phyloP scores from a whole-genome alignment of 2,797 vertebrate genomes.

The Toxotes lorentzi region DNA sequence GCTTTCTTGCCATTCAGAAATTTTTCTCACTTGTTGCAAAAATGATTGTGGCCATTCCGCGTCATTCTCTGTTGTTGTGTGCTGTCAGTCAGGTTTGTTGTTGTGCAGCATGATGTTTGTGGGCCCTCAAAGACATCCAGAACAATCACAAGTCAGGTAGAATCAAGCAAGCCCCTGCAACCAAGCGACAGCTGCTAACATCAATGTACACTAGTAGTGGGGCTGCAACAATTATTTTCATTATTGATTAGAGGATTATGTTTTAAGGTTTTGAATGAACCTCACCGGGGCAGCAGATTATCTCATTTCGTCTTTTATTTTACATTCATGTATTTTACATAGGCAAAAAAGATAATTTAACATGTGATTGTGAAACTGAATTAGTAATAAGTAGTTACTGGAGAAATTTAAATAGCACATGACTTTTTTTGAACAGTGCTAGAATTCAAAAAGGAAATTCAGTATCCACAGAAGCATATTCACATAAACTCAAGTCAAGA shows the following conservation, averaged over 20 bases:
- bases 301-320: not conserved
- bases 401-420: not conserved
- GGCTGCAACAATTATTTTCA: not conserved
- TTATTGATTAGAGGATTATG: not conserved
- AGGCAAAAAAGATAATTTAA: not conserved
- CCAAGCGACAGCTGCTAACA: slow-evolving; percentile 46
- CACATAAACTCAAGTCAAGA: not conserved
- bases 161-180: slow-evolving; percentile 54
- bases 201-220: slow-evolving; percentile 23
- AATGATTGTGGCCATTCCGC: slow-evolving; percentile 82
- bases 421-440: not conserved
- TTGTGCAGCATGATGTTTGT: slow-evolving; percentile 75
- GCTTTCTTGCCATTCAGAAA: slow-evolving; percentile 85
- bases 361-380: not conserved
- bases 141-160: slow-evolving; percentile 83
- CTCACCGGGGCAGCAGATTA: not conserved
- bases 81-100: slow-evolving; percentile 70
- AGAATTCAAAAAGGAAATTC: not conserved
- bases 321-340: not conserved
- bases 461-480: not conserved
- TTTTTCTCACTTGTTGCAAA: slow-evolving; percentile 86
- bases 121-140: slow-evolving; percentile 86
- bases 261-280: not conserved
- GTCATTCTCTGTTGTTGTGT: slow-evolving; percentile 83
- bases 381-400: not conserved